Base-by-base conservation (phyloP, 2,797 vertebrate species). In the Hylomyscus alleni region DNA sequence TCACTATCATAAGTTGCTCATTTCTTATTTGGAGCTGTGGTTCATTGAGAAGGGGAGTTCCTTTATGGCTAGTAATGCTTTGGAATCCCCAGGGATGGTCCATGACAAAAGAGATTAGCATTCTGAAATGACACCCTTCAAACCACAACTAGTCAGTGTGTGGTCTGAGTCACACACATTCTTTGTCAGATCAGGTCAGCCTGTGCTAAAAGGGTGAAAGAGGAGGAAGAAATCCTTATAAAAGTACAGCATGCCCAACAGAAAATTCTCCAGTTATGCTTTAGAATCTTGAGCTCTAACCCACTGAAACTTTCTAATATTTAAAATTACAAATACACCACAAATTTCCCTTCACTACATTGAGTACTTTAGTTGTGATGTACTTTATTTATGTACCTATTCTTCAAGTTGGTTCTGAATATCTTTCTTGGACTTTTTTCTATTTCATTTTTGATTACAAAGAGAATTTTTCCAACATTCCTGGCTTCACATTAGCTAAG, bases 61-160 rank as follows among this genome's bases (percentile, higher is more conserved):
- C 97, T 98, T 97, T 9, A 34, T 94, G 85, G 91, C 60, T 89
- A 37, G 83, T 86, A 92, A 94, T 40, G 72, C 67, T 95, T 92
- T 98, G 98, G 98, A 98, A 98, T 98, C 97, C 97, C 98, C 98
- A 98, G 94, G 97, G 95, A 98, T 92, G 98, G 95, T 93, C 98
- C 97, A 84, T 97, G 97, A 97, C 95, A 95, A 96, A 97, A 96
- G 89, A 97, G 93, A 95, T 96, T 95, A 97, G 89, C 96, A 94
- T 97, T 98, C 95, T 82, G n/a, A 98, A 98, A 96, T 56, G 96
- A 95, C 97, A 95, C 91, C 90, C 91, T 97, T 97, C 80, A 98
- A 98, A 97, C 96, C 97, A 98, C 97, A 95, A 96, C 89, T 62
- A 89, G 93, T 95, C 92, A 90, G 94, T 98, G 95, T 95, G 90